A percentile compares a stretch with the other conserved stretches of the same genome.
These are phyloP conservation scores for Zaprionus africanus DNA, from an alignment of 1,140 invertebrate species.

Conservation along the genomic window DNA sequence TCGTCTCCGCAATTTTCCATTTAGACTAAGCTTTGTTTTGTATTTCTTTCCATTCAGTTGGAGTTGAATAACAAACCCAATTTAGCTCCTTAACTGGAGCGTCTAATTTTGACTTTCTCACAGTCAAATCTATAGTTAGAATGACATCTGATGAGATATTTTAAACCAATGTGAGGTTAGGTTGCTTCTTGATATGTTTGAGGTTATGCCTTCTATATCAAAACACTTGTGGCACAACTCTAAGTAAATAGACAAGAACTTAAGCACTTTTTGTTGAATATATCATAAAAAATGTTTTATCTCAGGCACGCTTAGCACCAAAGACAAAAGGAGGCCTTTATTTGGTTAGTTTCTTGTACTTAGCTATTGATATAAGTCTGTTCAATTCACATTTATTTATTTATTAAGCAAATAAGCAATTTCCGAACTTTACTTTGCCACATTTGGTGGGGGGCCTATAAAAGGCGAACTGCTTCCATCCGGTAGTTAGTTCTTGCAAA, in stretches of 20 bases:
- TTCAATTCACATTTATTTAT: slow-evolving; percentile 3
- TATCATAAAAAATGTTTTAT: too few species aligned
- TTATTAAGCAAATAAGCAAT: slow-evolving; percentile 35
- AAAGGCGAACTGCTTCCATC: neutral
- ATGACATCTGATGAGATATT: neutral
- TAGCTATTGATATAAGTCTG: slow-evolving; percentile 11
- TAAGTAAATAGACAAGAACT: neutral
- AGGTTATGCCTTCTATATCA: neutral
- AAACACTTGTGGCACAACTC: neutral
- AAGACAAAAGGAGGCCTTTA: neutral
- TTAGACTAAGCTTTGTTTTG: neutral
- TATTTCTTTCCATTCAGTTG: neutral
- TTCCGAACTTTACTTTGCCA: slow-evolving; percentile 1
- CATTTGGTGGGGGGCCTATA: slow-evolving; percentile 25
- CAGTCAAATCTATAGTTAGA: neutral
- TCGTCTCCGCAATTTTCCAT: neutral
- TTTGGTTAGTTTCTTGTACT: neutral
- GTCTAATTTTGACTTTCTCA: neutral
- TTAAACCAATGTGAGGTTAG: neutral
- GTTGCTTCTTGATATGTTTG: neutral
- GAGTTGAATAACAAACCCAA: neutral
- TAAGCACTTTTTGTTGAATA: neutral
- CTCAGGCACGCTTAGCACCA: too few species aligned
- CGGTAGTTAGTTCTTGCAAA: neutral
- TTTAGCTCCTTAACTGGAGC: neutral